Evolutionary conservation across 1,140 invertebrate species (phyloP), one percentile per base, ranked within the genome.

Genomic region (Drosophila pachea): DNA sequence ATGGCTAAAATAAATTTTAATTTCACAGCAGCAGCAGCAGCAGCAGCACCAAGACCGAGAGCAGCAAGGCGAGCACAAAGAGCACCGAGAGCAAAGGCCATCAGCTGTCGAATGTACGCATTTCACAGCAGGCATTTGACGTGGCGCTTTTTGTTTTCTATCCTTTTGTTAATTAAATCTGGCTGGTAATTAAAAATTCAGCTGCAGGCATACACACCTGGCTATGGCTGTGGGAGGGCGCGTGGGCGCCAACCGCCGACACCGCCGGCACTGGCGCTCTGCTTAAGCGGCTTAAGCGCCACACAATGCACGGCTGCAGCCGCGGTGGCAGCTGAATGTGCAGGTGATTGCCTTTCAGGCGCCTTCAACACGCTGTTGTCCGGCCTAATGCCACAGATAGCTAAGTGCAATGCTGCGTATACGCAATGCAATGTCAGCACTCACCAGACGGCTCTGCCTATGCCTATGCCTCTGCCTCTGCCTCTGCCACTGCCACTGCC

Each of bases 1-100:
- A 83, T 83, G 72, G 79, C 66, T 78, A 79, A 83, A 84, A 83
- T 76, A 71, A 67, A 84, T 84, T 86, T 76, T 84, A 84, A 83
- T 83, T 83, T 83, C 65, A 67, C 64, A 69, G 74, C 47, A 31
- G 40, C 59, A 47, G 50, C 5, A 42, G 11, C n/a, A 12, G n/a
- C 40, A 12, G 2, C 12, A 43, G 7, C 12, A 14, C 5, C 40
- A n/a, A 43, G 14, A 43, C 6, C 40, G 12, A 43, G 40, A 43
- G 6, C 40, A n/a, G 36, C 4, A 8, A 9, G 36, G 36, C 4
- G 8, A 38, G 36, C 6, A 8, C 22, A 22, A 22, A 22, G 22
- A 22, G 22, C 22, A 22, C 22, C 22, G 22, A 53, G 22, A 54
- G 11, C 0, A 8, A 14, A 48, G 9, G 2, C 29, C 6, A 11